A percentile compares a stretch with the other conserved stretches of the same genome.
Evolutionary conservation across 2,888 invertebrate species (phyloP).

Genomic region (Euphydryas editha): DNA sequence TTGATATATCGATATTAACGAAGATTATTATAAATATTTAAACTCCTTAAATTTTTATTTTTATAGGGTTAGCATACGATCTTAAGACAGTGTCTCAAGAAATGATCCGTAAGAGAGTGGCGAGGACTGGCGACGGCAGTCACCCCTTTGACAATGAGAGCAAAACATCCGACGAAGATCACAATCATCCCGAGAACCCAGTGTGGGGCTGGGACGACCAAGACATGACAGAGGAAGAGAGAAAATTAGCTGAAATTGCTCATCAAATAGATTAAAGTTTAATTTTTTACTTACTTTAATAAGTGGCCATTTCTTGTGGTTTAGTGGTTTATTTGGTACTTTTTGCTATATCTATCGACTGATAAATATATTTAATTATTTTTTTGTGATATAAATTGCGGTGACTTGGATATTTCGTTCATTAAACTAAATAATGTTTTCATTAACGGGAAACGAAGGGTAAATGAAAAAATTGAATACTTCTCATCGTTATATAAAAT

Average conservation of each 20-base stretch:
- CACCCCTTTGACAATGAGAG: constrained; percentile 65
- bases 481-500: not conserved
- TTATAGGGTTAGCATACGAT: constrained; percentile 91
- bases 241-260: constrained; percentile 74
- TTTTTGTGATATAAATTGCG: not conserved
- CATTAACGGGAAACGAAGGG: not conserved
- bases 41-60: not conserved
- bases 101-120: constrained; percentile 87
- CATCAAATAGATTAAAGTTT: constrained; percentile 59
- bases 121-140: constrained; percentile 89
- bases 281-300: constrained; percentile 12
- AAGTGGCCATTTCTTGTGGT: not conserved
- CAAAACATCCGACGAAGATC: constrained; percentile 45
- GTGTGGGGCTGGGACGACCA: constrained; percentile 93
- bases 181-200: constrained; percentile 80
- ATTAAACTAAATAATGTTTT: constrained; percentile 23
- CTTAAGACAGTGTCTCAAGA: constrained; percentile 90
- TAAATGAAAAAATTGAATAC: not conserved
- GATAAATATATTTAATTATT: constrained; percentile 18
- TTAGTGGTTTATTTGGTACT: not conserved
- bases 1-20: not conserved
- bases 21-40: not conserved
- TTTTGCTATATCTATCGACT: constrained; percentile 13
- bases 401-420: not conserved
- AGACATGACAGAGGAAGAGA: constrained; percentile 89